Percentiles rank a stretch among this genome's conserved stretches.
These are phyloP conservation scores for Poecilobothrus nobilitatus DNA, from an alignment of 2,888 invertebrate genomes.

Conservation along the genomic window DNA sequence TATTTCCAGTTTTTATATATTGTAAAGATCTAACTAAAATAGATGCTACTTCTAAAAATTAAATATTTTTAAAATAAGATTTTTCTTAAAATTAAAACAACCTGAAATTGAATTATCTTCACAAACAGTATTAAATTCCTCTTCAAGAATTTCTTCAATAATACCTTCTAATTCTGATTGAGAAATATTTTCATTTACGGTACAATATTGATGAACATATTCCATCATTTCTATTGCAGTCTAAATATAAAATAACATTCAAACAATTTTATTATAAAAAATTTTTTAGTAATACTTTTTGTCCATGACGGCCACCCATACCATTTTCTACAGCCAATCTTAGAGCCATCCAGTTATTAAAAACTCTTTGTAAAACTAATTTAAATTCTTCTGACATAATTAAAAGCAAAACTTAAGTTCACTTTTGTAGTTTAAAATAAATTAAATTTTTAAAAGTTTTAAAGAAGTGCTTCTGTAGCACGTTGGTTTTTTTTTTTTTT, in stretches of 20 bases:
- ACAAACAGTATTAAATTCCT: slow-evolving; percentile 63
- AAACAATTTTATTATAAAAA: neutral
- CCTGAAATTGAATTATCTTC: slow-evolving; percentile 62
- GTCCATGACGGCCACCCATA: slow-evolving; percentile 61
- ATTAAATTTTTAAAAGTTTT: no score
- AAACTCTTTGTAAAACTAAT: slow-evolving; percentile 55
- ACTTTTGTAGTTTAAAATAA: no score
- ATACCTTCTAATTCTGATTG: slow-evolving; percentile 54
- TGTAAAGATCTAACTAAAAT: slow-evolving; percentile 50
- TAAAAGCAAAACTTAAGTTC: slow-evolving; percentile 10
- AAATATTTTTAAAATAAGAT: neutral
- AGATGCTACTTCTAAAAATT: slow-evolving; percentile 50
- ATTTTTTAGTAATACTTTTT: slow-evolving; percentile 46
- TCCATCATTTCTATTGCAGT: slow-evolving; percentile 56
- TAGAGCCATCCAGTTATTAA: slow-evolving; percentile 64
- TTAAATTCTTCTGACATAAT: slow-evolving; percentile 42
- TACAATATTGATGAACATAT: slow-evolving; percentile 56
- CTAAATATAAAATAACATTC: slow-evolving; percentile 39
- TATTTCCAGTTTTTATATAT: slow-evolving; percentile 50
- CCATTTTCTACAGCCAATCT: slow-evolving; percentile 65
- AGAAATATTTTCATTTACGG: slow-evolving; percentile 51
- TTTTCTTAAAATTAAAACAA: no score
- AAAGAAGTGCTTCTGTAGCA: no score
- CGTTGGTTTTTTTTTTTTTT: no score
- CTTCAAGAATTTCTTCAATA: slow-evolving; percentile 62